Conservation (phyloP, 2,888 invertebrate genomes). For the Scaptomyza reducta region DNA sequence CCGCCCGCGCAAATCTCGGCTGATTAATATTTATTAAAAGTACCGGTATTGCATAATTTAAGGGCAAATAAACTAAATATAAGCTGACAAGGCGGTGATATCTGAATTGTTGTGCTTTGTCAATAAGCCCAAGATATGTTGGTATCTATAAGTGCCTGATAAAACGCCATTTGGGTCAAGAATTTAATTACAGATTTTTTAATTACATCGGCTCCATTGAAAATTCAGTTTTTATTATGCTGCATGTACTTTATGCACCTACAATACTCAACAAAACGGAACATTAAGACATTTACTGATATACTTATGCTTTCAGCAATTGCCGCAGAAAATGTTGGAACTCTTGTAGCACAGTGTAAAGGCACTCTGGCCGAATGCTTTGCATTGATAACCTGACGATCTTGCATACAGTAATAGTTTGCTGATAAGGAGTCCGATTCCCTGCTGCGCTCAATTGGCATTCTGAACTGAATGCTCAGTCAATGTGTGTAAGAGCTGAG, state of each 20-base stretch:
- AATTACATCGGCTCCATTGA: conserved; percentile 18
- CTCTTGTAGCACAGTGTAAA: conserved; percentile 47
- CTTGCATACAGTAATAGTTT: conserved; percentile 27
- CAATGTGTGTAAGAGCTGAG: conserved; percentile 26
- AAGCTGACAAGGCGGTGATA: not conserved
- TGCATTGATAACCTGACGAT: conserved; percentile 54
- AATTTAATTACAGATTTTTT: conserved; percentile 42
- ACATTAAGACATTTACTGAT: not conserved
- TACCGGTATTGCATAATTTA: not conserved
- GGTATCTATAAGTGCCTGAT: conserved; percentile 46
- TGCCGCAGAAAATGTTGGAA: not conserved
- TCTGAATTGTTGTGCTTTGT: conserved; percentile 19
- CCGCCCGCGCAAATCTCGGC: conserved; percentile 32
- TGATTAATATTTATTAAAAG: conserved; percentile 7
- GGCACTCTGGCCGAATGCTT: conserved; percentile 21
- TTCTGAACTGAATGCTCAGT: conserved; percentile 53
- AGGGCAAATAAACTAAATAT: not conserved
- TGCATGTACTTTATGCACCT: conserved; percentile 8
- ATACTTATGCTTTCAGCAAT: not conserved
- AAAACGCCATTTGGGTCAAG: conserved; percentile 62
- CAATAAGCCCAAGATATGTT: conserved; percentile 10
- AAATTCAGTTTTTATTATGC: conserved; percentile 1
- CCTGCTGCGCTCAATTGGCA: conserved; percentile 36
- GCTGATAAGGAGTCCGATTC: conserved; percentile 53
- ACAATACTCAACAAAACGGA: conserved; percentile 1